A percentile compares a stretch with the other conserved stretches of the same genome.
Conservation (phyloP, 2,797 vertebrate genomes). For the Micrastur ruficollis region DNA sequence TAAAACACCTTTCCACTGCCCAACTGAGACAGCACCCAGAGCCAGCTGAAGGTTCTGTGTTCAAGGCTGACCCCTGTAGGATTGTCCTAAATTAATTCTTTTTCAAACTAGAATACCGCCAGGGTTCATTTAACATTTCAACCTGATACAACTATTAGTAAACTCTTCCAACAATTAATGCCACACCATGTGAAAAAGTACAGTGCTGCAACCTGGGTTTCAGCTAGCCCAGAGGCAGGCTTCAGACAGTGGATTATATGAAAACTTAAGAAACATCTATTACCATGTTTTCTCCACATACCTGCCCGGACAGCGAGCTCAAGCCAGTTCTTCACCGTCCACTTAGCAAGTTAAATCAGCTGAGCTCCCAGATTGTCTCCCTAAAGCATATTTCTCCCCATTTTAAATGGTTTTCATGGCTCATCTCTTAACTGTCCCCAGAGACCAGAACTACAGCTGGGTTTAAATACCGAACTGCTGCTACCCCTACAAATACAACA, state of each 20-base stretch:
- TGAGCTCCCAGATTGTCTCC: background rate
- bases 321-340: background rate
- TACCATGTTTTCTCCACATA: background rate
- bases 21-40: background rate
- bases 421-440: background rate
- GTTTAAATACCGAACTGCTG: background rate
- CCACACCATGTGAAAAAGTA: background rate
- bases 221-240: background rate
- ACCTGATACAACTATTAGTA: background rate
- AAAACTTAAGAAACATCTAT: background rate
- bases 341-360: background rate
- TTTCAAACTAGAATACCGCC: background rate
- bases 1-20: background rate
- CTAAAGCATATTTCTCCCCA: background rate
- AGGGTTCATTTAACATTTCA: background rate
- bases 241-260: background rate
- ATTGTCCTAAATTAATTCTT: background rate
- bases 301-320: background rate
- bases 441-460: background rate
- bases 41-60: background rate
- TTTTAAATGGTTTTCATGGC: background rate
- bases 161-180: background rate
- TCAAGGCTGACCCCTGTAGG: constrained; percentile 20
- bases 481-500: background rate
- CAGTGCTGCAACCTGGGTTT: accelerated